Conservation (phyloP, 2,113 vertebrate species). For the Nothoprocta perdicaria region DNA sequence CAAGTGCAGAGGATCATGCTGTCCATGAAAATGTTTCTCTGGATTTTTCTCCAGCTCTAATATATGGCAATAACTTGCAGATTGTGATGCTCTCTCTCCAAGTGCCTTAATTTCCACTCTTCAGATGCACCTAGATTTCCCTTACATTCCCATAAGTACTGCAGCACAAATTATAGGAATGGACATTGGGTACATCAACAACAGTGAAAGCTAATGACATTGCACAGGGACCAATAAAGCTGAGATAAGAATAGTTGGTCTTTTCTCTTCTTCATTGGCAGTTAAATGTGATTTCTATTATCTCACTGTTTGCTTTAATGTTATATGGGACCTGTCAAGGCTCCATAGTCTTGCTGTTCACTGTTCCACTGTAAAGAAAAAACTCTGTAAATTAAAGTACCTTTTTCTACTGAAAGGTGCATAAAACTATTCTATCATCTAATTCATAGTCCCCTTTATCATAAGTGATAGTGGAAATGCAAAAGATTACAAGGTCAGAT, state of each 20-base stretch:
- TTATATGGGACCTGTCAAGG: slow-evolving; percentile 69
- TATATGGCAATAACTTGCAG: neutral
- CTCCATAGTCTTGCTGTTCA: neutral
- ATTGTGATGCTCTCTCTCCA: neutral
- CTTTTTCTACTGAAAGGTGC: slow-evolving; percentile 52
- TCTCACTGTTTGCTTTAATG: slow-evolving; percentile 67
- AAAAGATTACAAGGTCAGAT: slow-evolving; percentile 66
- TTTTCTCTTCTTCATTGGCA: slow-evolving; percentile 61
- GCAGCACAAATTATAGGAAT: slow-evolving; percentile 41
- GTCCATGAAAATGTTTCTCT: neutral
- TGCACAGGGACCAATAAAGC: slow-evolving; percentile 30
- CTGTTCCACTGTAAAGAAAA: slow-evolving; percentile 26
- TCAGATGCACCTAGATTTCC: neutral
- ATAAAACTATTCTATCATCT: slow-evolving; percentile 54
- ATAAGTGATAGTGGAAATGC: slow-evolving; percentile 53
- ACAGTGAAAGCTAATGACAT: slow-evolving; percentile 39
- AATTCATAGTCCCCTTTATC: slow-evolving; percentile 60
- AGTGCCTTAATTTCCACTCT: neutral
- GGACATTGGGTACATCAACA: slow-evolving; percentile 33
- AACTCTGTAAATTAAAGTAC: neutral
- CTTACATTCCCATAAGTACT: slow-evolving; percentile 13
- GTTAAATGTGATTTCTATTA: slow-evolving; percentile 70
- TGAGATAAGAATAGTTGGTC: slow-evolving; percentile 53
- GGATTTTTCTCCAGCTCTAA: neutral
- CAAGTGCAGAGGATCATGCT: neutral